A percentile compares a stretch with the other conserved stretches of the same genome.
These are phyloP conservation scores for Cephus pulcher DNA, from an alignment of 2,888 invertebrate species.

Conservation along the genomic window DNA sequence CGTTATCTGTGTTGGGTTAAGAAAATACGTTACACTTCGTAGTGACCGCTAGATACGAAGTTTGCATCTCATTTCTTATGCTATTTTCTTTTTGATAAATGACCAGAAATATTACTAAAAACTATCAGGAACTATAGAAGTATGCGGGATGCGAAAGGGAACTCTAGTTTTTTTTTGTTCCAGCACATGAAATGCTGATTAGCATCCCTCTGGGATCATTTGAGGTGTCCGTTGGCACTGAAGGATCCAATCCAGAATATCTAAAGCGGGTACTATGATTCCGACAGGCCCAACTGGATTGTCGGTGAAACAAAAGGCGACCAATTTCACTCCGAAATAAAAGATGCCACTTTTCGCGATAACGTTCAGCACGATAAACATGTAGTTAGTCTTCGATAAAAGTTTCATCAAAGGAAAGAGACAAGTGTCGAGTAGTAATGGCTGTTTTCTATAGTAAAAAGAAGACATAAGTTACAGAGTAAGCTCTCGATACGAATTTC, in stretches of 20 bases:
- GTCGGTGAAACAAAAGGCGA: neutral
- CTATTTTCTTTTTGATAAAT: too few relatives aligned
- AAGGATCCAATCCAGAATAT: too few relatives aligned
- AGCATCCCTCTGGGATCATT: conserved; percentile 14
- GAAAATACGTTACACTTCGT: too few relatives aligned
- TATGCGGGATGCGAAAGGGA: too few relatives aligned
- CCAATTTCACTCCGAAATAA: neutral
- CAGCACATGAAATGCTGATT: neutral
- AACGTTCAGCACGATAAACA: neutral
- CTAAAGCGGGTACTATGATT: too few relatives aligned
- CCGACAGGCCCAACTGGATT: neutral
- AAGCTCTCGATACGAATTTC: neutral
- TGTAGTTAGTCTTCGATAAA: neutral
- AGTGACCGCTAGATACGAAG: too few relatives aligned
- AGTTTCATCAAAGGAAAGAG: neutral
- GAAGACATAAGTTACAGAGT: neutral
- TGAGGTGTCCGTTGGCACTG: neutral
- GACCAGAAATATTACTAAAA: too few relatives aligned
- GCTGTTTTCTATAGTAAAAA: too few relatives aligned
- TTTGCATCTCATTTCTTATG: too few relatives aligned
- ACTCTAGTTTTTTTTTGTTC: too few relatives aligned
- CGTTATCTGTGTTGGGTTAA: too few relatives aligned
- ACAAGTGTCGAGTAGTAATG: neutral
- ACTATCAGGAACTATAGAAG: too few relatives aligned
- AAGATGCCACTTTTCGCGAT: neutral